phyloP scores from a whole-genome alignment of 2,888 invertebrate species.

The Andrena fulva region DNA sequence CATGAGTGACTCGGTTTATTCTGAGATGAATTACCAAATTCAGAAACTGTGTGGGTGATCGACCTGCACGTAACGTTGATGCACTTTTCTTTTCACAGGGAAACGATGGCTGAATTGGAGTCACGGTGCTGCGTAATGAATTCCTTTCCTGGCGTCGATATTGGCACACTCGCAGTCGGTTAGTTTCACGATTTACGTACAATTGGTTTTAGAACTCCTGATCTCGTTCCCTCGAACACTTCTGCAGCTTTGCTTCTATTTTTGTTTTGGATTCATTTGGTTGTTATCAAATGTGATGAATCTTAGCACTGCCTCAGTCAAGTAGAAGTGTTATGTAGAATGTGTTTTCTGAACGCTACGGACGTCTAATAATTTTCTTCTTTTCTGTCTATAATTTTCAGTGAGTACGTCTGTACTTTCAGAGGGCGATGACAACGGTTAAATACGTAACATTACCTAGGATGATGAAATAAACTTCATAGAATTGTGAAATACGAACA shows the following conservation, averaged over 20 bases:
- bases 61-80: neutral
- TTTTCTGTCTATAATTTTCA: neutral
- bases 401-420: slow-evolving; percentile 1
- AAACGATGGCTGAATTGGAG: neutral
- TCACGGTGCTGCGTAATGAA: neutral
- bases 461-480: neutral
- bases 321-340: slow-evolving; percentile 78
- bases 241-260: neutral
- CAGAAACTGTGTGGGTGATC: neutral
- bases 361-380: neutral
- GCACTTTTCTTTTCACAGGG: slow-evolving; percentile 11
- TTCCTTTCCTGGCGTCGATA: neutral
- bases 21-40: slow-evolving; percentile 46
- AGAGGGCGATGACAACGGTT: slow-evolving; percentile 28
- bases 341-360: slow-evolving; percentile 62
- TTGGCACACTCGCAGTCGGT: slow-evolving; percentile 17
- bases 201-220: neutral
- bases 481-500: neutral
- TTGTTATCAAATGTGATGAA: slow-evolving; percentile 71
- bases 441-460: neutral
- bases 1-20: slow-evolving; percentile 77
- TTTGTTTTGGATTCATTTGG: neutral
- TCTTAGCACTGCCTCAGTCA: slow-evolving; percentile 76
- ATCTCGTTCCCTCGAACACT: neutral
- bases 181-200: too few species aligned